phyloP scores from a whole-genome alignment of 2,797 vertebrate genomes.

The Sebastes variabilis region DNA sequence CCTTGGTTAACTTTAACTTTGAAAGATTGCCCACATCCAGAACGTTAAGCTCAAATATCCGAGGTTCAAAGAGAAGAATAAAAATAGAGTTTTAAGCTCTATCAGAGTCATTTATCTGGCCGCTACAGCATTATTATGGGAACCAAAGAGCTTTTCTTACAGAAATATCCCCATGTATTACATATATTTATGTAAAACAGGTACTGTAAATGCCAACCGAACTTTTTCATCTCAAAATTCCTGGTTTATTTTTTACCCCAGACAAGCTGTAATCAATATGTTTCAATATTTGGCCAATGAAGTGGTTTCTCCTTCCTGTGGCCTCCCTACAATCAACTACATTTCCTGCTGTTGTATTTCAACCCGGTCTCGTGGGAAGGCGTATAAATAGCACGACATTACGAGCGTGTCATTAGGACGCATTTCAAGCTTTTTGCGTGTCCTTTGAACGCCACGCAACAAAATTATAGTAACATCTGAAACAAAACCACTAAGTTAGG shows the following conservation, averaged over 20 bases:
- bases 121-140: conserved; percentile 12
- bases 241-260: background rate
- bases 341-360: background rate
- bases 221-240: background rate
- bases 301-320: conserved; percentile 1
- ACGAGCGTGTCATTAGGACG: too few relatives aligned
- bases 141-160: conserved; percentile 11
- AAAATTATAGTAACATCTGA: accelerated
- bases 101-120: conserved; percentile 24
- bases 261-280: conserved; percentile 3
- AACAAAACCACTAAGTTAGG: too few relatives aligned
- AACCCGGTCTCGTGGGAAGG: too few relatives aligned
- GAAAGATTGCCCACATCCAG: conserved; percentile 20
- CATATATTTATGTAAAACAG: conserved; percentile 26
- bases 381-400: too few relatives aligned
- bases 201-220: background rate
- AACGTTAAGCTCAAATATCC: conserved; percentile 39
- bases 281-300: background rate
- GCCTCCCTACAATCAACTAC: background rate
- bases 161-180: background rate
- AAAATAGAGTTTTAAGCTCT: conserved; percentile 33
- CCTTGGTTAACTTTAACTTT: conserved; percentile 39
- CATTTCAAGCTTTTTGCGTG: too few relatives aligned
- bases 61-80: conserved; percentile 53
- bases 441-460: too few relatives aligned